Evolutionary conservation across 2,113 vertebrate genomes (phyloP), one percentile per base, ranked within the genome.

Genomic region (Grammomys dolichurus): DNA sequence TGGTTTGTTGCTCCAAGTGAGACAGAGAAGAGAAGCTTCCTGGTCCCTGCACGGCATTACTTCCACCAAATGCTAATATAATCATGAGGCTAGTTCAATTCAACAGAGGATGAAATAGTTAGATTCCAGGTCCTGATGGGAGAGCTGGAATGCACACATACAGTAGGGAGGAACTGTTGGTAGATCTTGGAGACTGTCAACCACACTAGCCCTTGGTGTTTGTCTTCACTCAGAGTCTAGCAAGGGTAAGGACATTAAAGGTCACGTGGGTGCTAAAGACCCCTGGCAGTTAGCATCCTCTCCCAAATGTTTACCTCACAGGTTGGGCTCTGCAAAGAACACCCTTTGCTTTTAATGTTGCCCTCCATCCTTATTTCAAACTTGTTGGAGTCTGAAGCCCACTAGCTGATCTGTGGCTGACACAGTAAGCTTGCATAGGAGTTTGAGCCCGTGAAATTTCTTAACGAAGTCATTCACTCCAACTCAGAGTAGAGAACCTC

Each of bases 301-400:
- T 90, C 78, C 17, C 2, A 63, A 48, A 87, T 19, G 84, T 67
- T 78, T 65, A 80, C 43, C 51, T 75, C 73, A 75, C 6, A 58
- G 40, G 20, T 72, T 51, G 69, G 22, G 36, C 16, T 36, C 17
- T 56, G 63, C 19, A 75, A 69, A 82, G 36, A 72, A 67, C 20
- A 82, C 3, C 7, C 40, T 48, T 85, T 24, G 56, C 40, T 48
- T 87, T 89, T 22, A 78, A 70, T 3, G 77, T 40, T 65, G 26
- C 65, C 80, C 69, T 58, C 76, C 5, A 78, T 31, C 4, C 22
- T 84, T 7, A 36, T 51, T 87, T 94, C 43, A 58, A 87, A n/a
- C 90, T 86, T 72, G 31, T 54, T 84, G 69, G 63, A 87, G 56
- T 92, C 58, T 90, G 43, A 87, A 46, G 11, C 17, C 16, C 82